Conservation (phyloP, 2,797 vertebrate species). For the Bradypodion pumilum region DNA sequence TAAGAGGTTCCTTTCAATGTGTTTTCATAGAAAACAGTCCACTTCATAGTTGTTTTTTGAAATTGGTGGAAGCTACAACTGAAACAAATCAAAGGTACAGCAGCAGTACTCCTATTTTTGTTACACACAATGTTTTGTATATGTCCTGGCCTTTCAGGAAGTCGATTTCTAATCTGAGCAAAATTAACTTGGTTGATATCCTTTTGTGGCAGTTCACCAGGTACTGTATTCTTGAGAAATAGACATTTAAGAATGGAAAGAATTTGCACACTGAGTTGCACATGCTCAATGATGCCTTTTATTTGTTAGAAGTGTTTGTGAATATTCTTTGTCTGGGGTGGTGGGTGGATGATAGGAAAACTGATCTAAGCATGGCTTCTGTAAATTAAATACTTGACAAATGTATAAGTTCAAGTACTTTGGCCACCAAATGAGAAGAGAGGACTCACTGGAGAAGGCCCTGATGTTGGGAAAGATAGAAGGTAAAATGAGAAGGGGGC, state of each 20-base stretch:
- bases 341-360: neutral
- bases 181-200: neutral
- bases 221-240: neutral
- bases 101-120: neutral
- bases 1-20: too few species aligned
- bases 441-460: too few species aligned
- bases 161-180: neutral
- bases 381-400: slow-evolving; percentile 1
- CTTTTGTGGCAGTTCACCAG: neutral
- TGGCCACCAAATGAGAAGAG: too few species aligned
- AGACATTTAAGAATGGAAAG: neutral
- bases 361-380: neutral
- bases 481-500: too few species aligned
- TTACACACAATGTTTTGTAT: too few species aligned
- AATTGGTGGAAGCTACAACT: too few species aligned
- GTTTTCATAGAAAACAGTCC: too few species aligned
- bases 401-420: too few species aligned
- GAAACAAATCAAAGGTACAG: too few species aligned
- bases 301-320: neutral
- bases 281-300: neutral
- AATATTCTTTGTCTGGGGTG: neutral
- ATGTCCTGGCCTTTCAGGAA: neutral
- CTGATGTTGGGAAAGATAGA: too few species aligned
- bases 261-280: neutral
- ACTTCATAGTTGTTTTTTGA: too few species aligned